Evolutionary conservation across 2,797 vertebrate species (phyloP).

Genomic region (Cynodonichthys magdalenae): DNA sequence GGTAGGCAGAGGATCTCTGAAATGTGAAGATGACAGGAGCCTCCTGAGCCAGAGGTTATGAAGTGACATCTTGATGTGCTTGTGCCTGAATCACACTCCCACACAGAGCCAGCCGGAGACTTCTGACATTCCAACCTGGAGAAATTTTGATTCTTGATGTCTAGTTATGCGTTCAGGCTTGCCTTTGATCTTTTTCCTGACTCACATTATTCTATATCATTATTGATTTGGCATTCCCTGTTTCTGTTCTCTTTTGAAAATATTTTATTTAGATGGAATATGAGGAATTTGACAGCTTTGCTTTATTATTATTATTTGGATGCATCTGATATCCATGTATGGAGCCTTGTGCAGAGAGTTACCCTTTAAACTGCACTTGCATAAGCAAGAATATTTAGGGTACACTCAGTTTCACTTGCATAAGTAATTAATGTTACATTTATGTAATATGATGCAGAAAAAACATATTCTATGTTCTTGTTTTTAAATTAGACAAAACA

Average conservation of each 20-base stretch:
- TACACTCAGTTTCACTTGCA: slow-evolving; percentile 26
- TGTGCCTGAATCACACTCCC: slow-evolving; percentile 74
- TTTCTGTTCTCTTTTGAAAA: slow-evolving; percentile 27
- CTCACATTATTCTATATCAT: slow-evolving; percentile 19
- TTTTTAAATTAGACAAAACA: no score
- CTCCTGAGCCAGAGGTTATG: slow-evolving; percentile 80
- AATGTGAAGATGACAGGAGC: slow-evolving; percentile 82
- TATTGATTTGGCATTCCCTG: slow-evolving; percentile 7
- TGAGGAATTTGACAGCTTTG: slow-evolving; percentile 39
- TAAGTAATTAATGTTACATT: not conserved
- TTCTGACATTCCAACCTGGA: slow-evolving; percentile 64
- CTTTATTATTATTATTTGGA: slow-evolving; percentile 7
- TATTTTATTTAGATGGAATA: slow-evolving; percentile 22
- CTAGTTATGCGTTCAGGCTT: slow-evolving; percentile 58
- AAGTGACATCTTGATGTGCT: slow-evolving; percentile 81
- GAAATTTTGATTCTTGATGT: slow-evolving; percentile 62
- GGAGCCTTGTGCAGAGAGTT: slow-evolving; percentile 26
- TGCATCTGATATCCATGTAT: slow-evolving; percentile 37
- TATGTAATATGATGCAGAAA: not conserved
- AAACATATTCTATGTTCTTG: not conserved
- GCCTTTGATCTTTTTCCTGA: slow-evolving; percentile 50
- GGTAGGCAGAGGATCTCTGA: slow-evolving; percentile 77
- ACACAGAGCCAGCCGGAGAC: slow-evolving; percentile 58
- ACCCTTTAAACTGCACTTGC: no score
- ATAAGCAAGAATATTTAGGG: slow-evolving; percentile 31